A percentile compares a stretch with the other conserved stretches of the same genome.
Evolutionary conservation across 2,797 vertebrate species (phyloP).

Genomic region (Nasua narica): DNA sequence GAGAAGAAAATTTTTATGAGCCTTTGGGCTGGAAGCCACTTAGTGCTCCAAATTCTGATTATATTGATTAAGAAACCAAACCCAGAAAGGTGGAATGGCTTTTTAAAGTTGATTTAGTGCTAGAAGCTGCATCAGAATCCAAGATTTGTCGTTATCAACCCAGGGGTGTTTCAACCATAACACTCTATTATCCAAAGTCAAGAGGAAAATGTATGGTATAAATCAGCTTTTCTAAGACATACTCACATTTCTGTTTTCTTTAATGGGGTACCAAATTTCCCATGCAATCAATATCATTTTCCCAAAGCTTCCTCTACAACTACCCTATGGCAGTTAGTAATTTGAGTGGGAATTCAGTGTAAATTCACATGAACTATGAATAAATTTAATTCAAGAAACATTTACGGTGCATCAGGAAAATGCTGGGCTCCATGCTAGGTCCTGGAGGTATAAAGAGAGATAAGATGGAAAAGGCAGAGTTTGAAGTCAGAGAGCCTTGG

Average conservation of each 20-base stretch:
- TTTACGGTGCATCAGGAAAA: neutral
- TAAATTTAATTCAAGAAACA: neutral
- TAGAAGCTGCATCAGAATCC: neutral
- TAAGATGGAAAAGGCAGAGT: neutral
- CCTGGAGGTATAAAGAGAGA: neutral
- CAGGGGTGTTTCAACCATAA: neutral
- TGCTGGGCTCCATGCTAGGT: neutral
- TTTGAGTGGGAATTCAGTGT: neutral
- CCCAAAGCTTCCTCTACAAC: neutral
- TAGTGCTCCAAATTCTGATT: neutral
- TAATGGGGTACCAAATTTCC: neutral
- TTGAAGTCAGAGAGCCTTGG: neutral
- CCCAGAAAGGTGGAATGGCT: neutral
- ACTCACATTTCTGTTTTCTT: neutral
- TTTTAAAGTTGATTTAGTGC: neutral
- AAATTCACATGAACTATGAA: constrained; percentile 7
- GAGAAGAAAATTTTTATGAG: neutral
- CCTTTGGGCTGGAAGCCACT: neutral
- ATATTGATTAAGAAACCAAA: neutral
- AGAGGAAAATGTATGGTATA: neutral
- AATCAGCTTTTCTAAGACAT: neutral
- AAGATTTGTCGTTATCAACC: neutral
- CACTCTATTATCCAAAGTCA: neutral
- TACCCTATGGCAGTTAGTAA: neutral
- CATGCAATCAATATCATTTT: neutral